Conservation (phyloP, 2,888 invertebrate species). For the Mythimna loreyi region DNA sequence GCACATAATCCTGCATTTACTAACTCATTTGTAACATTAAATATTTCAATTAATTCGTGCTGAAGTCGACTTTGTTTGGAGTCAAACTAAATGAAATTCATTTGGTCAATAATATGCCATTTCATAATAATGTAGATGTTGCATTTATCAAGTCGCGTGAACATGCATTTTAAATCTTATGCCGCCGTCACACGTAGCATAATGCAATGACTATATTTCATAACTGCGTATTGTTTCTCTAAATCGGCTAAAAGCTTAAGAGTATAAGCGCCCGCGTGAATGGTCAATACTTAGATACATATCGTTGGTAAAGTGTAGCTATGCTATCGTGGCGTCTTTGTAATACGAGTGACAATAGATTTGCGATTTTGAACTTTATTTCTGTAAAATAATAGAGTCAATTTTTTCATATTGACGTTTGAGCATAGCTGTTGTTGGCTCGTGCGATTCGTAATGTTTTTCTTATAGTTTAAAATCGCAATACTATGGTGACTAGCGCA, state of each 20-base stretch:
- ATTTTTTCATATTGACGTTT: slow-evolving; percentile 28
- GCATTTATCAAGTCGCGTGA: slow-evolving; percentile 21
- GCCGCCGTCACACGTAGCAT: slow-evolving; percentile 7
- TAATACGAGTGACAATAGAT: slow-evolving; percentile 47
- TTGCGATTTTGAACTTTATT: slow-evolving; percentile 36
- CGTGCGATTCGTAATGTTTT: slow-evolving; percentile 5
- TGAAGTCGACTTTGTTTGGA: slow-evolving; percentile 48
- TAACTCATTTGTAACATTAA: slow-evolving; percentile 42
- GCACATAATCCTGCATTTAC: slow-evolving; percentile 61
- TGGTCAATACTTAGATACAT: slow-evolving; percentile 78
- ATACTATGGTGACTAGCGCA: slow-evolving; percentile 51
- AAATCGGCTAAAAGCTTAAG: slow-evolving; percentile 57
- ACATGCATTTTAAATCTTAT: slow-evolving; percentile 33
- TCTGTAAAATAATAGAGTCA: slow-evolving; percentile 3
- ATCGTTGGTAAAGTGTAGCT: slow-evolving; percentile 75
- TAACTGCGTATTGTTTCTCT: slow-evolving; percentile 43
- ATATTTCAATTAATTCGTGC: slow-evolving; percentile 24
- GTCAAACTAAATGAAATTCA: slow-evolving; percentile 23
- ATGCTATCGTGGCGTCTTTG: slow-evolving; percentile 63
- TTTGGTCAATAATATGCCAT: slow-evolving; percentile 41
- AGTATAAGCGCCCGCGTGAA: slow-evolving; percentile 65
- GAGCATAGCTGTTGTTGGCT: background rate
- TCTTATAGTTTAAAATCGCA: slow-evolving; percentile 37
- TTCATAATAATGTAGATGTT: slow-evolving; percentile 29
- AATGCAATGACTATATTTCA: slow-evolving; percentile 40